A percentile compares a stretch with the other conserved stretches of the same genome.
These are phyloP conservation scores for Mythimna ferrago DNA, from an alignment of 2,888 invertebrate species.

Conservation along the genomic window DNA sequence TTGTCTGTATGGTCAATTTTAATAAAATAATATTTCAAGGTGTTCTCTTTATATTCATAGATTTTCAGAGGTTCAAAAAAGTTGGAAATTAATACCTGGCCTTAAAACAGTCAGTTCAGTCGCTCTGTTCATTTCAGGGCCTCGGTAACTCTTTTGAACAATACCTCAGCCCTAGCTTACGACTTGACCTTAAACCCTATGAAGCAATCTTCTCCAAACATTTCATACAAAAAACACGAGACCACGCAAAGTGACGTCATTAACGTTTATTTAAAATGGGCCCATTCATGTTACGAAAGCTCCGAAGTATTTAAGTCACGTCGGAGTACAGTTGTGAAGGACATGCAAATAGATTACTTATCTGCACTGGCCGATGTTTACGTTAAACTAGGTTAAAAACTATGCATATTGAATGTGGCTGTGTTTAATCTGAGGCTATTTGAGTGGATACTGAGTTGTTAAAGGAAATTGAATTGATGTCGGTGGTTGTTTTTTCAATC, in stretches of 20 bases:
- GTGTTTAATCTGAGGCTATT: background rate
- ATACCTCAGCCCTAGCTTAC: too few relatives aligned
- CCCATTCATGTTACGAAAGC: slow-evolving; percentile 43
- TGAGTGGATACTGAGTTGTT: background rate
- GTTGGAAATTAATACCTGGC: too few relatives aligned
- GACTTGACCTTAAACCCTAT: background rate
- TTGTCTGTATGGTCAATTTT: too few relatives aligned
- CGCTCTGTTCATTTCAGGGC: too few relatives aligned
- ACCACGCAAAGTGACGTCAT: slow-evolving; percentile 33
- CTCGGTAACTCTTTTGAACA: too few relatives aligned
- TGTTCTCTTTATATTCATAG: too few relatives aligned
- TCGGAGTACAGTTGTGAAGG: slow-evolving; percentile 50
- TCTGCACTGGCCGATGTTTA: slow-evolving; percentile 26
- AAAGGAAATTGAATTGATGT: background rate
- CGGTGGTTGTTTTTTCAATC: background rate
- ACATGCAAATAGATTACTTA: slow-evolving; percentile 53
- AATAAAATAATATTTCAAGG: too few relatives aligned
- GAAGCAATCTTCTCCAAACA: slow-evolving; percentile 1
- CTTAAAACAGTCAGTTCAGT: too few relatives aligned
- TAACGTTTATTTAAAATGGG: slow-evolving; percentile 31
- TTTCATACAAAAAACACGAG: slow-evolving; percentile 5
- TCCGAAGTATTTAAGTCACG: slow-evolving; percentile 56
- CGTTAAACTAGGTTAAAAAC: slow-evolving; percentile 41
- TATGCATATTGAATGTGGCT: slow-evolving; percentile 29
- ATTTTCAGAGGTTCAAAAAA: too few relatives aligned